Evolutionary conservation across 2,797 vertebrate species (phyloP).

Genomic region (Alosa sapidissima): DNA sequence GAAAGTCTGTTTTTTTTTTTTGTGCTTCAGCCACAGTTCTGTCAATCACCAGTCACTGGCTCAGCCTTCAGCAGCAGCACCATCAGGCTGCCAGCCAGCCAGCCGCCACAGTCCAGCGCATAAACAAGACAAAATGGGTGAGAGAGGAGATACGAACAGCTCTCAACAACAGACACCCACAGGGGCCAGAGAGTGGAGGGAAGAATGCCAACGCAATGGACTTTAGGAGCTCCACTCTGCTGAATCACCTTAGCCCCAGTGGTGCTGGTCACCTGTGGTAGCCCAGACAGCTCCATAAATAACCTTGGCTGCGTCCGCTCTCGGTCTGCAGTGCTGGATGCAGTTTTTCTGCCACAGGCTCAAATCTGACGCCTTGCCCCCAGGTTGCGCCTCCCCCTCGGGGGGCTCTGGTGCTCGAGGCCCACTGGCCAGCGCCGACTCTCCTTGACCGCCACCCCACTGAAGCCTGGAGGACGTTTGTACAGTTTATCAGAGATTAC

Average conservation of each 20-base stretch:
- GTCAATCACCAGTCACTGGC: not conserved
- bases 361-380: too few relatives aligned
- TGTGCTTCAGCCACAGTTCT: not conserved
- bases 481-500: slow-evolving; percentile 14
- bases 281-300: not conserved
- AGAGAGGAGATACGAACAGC: not conserved
- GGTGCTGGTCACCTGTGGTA: not conserved
- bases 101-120: not conserved
- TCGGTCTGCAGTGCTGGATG: not conserved
- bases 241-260: not conserved
- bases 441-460: too few relatives aligned
- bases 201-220: not conserved
- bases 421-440: too few relatives aligned
- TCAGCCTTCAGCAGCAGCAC: not conserved
- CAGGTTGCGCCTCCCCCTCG: not conserved
- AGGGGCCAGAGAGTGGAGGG: not conserved
- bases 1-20: not conserved
- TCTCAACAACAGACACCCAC: not conserved
- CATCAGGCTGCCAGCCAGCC: not conserved
- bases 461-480: not conserved
- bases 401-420: too few relatives aligned
- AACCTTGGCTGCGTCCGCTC: not conserved
- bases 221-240: not conserved
- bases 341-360: not conserved
- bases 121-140: not conserved